These are phyloP conservation scores for Moxostoma hubbsi DNA, from an alignment of 2,797 vertebrate genomes.

Conservation along the genomic window DNA sequence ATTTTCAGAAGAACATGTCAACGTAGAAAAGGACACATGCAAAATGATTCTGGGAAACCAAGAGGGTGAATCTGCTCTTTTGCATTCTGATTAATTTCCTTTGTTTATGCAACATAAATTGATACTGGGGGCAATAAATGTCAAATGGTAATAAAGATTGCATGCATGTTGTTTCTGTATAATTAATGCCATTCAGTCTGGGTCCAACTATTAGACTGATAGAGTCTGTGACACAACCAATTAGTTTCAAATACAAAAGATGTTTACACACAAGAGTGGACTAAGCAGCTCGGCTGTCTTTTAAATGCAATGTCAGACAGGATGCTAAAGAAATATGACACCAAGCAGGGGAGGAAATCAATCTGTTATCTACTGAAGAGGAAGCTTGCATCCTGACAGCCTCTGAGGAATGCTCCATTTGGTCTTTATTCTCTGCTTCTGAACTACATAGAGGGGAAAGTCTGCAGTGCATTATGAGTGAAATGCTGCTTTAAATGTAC, in stretches of 20 bases:
- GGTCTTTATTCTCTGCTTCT: not conserved
- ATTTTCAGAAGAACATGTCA: slow-evolving; percentile 7
- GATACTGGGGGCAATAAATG: not conserved
- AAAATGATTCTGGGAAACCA: not conserved
- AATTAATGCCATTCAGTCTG: slow-evolving; percentile 1
- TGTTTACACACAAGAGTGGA: not conserved
- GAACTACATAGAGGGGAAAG: not conserved
- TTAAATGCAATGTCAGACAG: not conserved
- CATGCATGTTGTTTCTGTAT: slow-evolving; percentile 1
- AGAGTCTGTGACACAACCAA: not conserved
- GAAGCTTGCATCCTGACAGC: not conserved
- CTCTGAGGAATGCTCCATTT: not conserved
- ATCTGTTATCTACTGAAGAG: slow-evolving; percentile 13
- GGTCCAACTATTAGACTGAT: too few relatives aligned
- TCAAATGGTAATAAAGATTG: slow-evolving; percentile 11
- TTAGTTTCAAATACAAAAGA: not conserved
- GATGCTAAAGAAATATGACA: slow-evolving; percentile 14
- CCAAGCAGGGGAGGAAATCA: slow-evolving; percentile 5
- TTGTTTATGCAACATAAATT: not conserved
- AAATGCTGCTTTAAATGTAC: not conserved
- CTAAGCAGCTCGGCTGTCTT: not conserved
- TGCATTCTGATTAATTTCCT: not conserved
- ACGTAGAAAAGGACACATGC: not conserved
- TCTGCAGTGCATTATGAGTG: not conserved
- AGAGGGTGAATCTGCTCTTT: slow-evolving; percentile 3